These are phyloP conservation scores for Anolis apletophallus DNA, from an alignment of 2,797 vertebrate species.

Conservation along the genomic window DNA sequence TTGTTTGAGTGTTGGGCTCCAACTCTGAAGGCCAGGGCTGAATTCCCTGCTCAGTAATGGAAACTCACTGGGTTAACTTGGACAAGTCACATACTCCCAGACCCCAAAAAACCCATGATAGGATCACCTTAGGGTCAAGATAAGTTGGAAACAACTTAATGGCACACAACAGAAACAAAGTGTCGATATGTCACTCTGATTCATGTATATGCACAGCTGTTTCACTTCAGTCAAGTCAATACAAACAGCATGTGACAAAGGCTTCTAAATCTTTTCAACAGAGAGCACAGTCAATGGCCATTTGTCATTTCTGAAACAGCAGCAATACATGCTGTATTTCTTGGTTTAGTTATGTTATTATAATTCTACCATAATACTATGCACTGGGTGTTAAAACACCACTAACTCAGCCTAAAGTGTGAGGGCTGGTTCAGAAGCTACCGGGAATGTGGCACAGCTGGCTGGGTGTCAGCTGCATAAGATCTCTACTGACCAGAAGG, in stretches of 20 bases:
- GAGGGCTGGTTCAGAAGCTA: neutral
- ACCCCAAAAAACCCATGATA: too few relatives aligned
- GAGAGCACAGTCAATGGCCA: neutral
- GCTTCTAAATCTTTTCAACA: neutral
- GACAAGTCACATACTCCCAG: too few relatives aligned
- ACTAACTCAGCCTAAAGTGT: neutral
- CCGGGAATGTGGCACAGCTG: too few relatives aligned
- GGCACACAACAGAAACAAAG: neutral
- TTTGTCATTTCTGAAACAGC: constrained; percentile 19
- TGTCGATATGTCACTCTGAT: neutral
- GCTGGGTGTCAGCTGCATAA: too few relatives aligned
- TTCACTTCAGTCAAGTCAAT: constrained; percentile 23
- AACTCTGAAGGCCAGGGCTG: too few relatives aligned
- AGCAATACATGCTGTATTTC: neutral
- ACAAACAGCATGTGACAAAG: neutral
- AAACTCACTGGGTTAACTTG: too few relatives aligned
- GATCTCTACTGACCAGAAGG: too few relatives aligned
- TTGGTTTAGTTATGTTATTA: neutral
- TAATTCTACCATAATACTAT: neutral
- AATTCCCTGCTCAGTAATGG: too few relatives aligned
- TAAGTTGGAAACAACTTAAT: too few relatives aligned
- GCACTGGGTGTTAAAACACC: neutral
- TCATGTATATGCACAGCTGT: constrained; percentile 13
- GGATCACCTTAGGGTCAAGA: too few relatives aligned
- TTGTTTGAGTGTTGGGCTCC: too few relatives aligned